Base-by-base conservation (phyloP, 2,797 vertebrate species). In the Amblyopsis hoosieri region DNA sequence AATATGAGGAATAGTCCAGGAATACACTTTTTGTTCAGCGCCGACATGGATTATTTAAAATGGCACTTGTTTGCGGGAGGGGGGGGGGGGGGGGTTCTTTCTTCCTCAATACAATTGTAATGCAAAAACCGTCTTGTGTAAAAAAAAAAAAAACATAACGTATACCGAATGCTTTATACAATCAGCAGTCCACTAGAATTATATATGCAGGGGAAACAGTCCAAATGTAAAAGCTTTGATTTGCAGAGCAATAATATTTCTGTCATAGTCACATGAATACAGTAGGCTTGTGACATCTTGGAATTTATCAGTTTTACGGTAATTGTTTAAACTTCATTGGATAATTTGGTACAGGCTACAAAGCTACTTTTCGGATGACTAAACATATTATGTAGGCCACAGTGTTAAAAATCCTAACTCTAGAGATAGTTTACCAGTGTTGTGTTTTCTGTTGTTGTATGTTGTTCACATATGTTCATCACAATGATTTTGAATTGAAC, bases 191-290 rank as follows among this genome's bases (percentile, higher is more conserved):
- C 11, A 12, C 19, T 46, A 57, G 56, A 31, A 48, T n/a, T 48
- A 59, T 59, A 3, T 47, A n/a, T 7, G 14, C 6, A 45, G 19
- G 47, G 58, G 65, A 62, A 52, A 48, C 66, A 45, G 53, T 14
- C 1, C 42, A 47, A 46, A 65, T 64, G 57, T 14, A 72, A 66
- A 74, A 14, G 52, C 14, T 69, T 73, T 69, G 53, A 72, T 64
- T 66, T 54, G 54, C 62, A 53, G 62, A 73, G 65, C 72, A 72
- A 68, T 81, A 69, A 72, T 65, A 60, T 1, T 72, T 68, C 58
- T 60, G 48, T 37, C 70, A 17, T 62, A 12, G 54, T 72, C 15
- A 66, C 46, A 51, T 10, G 45, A 45, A 61, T 65, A 58, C 33
- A 54, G 60, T 66, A 3, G 37, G 42, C 49, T 69, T 29, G 47